Conservation (phyloP, 2,113 vertebrate species). For the Takifugu flavidus region DNA sequence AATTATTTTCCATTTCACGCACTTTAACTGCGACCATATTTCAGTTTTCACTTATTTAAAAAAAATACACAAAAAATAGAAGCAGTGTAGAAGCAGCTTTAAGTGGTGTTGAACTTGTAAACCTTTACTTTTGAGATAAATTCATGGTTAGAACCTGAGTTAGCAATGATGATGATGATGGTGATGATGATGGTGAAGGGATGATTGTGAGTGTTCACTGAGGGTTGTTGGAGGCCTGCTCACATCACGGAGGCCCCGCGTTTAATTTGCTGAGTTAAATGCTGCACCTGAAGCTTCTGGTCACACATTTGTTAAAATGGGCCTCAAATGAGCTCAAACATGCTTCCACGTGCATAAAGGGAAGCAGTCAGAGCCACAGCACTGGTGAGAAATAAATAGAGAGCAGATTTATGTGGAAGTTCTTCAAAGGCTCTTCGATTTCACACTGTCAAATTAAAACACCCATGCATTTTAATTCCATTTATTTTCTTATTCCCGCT, state of each 20-base stretch:
- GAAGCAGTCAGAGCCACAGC: constrained; percentile 34
- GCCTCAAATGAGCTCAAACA: constrained; percentile 36
- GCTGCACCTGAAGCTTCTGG: constrained; percentile 44
- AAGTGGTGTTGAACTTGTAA: too few relatives aligned
- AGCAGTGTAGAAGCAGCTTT: too few relatives aligned
- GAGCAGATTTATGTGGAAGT: constrained; percentile 45
- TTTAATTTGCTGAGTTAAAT: constrained; percentile 32
- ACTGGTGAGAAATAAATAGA: constrained; percentile 54
- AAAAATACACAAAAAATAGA: too few relatives aligned
- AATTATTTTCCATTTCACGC: too few relatives aligned
- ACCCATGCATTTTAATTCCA: constrained; percentile 40
- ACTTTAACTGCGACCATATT: too few relatives aligned
- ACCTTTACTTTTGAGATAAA: not conserved
- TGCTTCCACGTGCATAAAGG: constrained; percentile 44
- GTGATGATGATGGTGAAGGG: not conserved
- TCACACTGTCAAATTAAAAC: constrained; percentile 63
- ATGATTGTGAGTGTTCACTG: not conserved
- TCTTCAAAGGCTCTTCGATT: constrained; percentile 62
- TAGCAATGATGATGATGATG: not conserved
- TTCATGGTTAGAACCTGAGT: not conserved
- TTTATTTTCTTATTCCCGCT: constrained; percentile 31
- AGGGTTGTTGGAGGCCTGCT: constrained; percentile 20
- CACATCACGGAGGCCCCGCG: constrained; percentile 30
- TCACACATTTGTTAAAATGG: constrained; percentile 48
- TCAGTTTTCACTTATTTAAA: too few relatives aligned